phyloP scores from a whole-genome alignment of 2,113 vertebrate species.

The Gymnorhina tibicen region DNA sequence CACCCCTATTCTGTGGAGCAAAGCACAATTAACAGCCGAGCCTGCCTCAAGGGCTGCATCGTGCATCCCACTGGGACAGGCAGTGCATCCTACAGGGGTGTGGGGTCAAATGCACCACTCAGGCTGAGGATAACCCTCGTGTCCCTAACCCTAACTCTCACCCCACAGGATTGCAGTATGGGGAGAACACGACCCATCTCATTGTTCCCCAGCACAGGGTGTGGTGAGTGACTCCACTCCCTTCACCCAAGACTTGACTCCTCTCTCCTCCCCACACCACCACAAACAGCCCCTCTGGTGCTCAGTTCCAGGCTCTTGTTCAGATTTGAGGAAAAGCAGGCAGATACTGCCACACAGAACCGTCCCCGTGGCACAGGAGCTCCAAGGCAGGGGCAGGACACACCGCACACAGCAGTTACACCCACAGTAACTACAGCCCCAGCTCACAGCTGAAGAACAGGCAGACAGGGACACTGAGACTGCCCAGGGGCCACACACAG shows the following conservation, averaged over 20 bases:
- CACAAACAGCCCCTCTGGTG: neutral
- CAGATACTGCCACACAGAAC: neutral
- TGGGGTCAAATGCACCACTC: neutral
- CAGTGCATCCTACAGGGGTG: neutral
- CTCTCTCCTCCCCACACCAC: neutral
- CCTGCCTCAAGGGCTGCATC: neutral
- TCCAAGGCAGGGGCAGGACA: neutral
- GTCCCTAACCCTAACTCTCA: neutral
- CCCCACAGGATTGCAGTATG: neutral
- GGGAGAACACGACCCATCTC: neutral
- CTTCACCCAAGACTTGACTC: neutral
- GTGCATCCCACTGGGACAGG: neutral
- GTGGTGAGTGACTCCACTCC: neutral
- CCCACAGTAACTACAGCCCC: neutral
- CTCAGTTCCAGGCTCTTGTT: neutral
- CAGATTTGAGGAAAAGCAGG: neutral
- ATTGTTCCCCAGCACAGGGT: neutral
- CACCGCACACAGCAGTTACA: neutral
- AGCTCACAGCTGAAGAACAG: neutral
- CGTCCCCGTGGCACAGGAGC: accelerated
- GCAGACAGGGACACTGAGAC: neutral
- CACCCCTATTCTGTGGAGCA: neutral
- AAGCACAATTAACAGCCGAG: neutral
- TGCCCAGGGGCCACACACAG: neutral
- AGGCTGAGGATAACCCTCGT: neutral